Percentiles rank a stretch among this genome's conserved stretches.
These are phyloP conservation scores for Gambelia wislizenii DNA, from an alignment of 2,797 vertebrate genomes.

Conservation along the genomic window DNA sequence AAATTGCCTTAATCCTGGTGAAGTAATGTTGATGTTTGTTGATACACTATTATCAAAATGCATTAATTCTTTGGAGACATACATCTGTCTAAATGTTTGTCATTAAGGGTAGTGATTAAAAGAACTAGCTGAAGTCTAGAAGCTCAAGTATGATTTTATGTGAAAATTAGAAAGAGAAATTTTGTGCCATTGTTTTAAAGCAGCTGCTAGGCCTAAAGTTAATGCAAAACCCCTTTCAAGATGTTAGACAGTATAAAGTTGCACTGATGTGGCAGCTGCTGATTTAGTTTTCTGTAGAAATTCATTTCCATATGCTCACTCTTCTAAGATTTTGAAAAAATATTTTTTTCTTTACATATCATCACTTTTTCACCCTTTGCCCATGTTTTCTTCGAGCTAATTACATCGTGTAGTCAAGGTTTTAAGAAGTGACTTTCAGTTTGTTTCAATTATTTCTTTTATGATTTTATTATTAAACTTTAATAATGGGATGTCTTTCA, in stretches of 20 bases:
- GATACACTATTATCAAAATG: neutral
- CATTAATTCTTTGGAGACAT: neutral
- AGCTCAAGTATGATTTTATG: conserved; percentile 19
- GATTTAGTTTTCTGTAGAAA: conserved; percentile 18
- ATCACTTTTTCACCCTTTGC: neutral
- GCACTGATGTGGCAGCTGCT: conserved; percentile 12
- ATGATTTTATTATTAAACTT: neutral
- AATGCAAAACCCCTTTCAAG: neutral
- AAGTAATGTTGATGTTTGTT: conserved; percentile 28
- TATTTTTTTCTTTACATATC: neutral
- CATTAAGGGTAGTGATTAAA: neutral
- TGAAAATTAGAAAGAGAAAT: neutral
- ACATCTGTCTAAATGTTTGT: neutral
- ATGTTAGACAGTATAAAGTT: conserved; percentile 1
- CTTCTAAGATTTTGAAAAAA: conserved; percentile 1
- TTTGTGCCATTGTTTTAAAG: conserved; percentile 14
- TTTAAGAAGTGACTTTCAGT: neutral
- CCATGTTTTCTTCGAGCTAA: neutral
- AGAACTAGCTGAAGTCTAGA: neutral
- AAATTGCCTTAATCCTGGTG: neutral
- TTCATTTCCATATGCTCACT: neutral
- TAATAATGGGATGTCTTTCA: neutral
- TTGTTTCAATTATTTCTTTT: neutral
- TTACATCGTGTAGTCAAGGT: neutral
- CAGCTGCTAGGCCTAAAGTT: neutral